These are phyloP conservation scores for Porites australiensis DNA, from an alignment of 64 coral and sea anemone species.

Conservation along the genomic window DNA sequence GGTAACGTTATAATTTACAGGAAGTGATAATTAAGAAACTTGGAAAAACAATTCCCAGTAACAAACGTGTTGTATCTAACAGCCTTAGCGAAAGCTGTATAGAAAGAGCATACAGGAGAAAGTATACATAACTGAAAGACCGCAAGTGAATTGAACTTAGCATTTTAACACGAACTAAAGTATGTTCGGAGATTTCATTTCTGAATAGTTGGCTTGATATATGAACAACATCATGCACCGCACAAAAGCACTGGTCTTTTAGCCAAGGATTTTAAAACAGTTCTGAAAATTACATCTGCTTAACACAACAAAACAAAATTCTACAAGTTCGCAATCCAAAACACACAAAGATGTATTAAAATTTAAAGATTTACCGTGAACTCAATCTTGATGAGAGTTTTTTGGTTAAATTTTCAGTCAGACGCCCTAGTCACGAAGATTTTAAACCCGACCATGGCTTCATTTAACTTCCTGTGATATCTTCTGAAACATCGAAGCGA, in stretches of 20 bases:
- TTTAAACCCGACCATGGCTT: not conserved
- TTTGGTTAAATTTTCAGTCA: not conserved
- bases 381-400: not conserved
- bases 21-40: no score
- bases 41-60: no score
- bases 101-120: not conserved
- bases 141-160: not conserved
- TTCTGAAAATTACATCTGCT: not conserved
- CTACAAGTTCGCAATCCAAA: not conserved
- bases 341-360: constrained; percentile 13
- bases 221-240: no score
- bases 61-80: no score
- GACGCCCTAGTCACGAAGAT: not conserved
- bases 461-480: not conserved
- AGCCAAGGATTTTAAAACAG: not conserved
- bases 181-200: no score
- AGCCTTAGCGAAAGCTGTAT: not conserved
- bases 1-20: no score
- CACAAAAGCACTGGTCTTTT: not conserved
- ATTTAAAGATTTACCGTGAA: constrained; percentile 46
- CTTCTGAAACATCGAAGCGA: not conserved
- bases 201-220: no score
- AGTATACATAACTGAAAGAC: no score
- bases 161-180: no score
- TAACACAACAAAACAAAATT: not conserved